A percentile compares a stretch with the other conserved stretches of the same genome.
phyloP scores from a whole-genome alignment of 2,888 invertebrate species.

The Epirrita christyi region DNA sequence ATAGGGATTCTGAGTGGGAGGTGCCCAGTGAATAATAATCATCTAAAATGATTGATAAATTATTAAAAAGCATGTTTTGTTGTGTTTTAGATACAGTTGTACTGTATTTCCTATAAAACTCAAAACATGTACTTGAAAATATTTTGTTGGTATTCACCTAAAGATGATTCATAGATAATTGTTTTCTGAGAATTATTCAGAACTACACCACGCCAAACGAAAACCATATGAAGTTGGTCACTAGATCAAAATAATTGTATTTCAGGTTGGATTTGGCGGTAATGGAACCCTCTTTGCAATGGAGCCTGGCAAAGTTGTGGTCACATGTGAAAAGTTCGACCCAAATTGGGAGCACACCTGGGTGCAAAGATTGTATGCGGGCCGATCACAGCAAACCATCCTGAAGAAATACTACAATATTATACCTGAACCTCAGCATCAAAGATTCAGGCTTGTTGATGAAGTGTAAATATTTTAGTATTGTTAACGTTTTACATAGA shows the following conservation, averaged over 20 bases:
- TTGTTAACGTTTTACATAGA: conserved; percentile 5
- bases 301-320: conserved; percentile 90
- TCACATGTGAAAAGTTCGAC: conserved; percentile 93
- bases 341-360: conserved; percentile 92
- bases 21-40: too few species aligned
- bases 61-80: too few species aligned
- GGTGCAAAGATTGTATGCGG: conserved; percentile 87
- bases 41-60: too few species aligned
- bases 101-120: too few species aligned
- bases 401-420: conserved; percentile 95
- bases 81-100: too few species aligned
- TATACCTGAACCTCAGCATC: conserved; percentile 90
- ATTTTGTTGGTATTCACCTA: too few species aligned
- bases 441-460: conserved; percentile 91
- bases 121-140: too few species aligned
- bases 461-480: conserved; percentile 80
- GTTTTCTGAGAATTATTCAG: too few species aligned
- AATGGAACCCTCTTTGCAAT: conserved; percentile 93
- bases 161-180: too few species aligned
- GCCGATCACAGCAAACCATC: conserved; percentile 87
- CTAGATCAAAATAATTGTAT: neutral
- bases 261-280: conserved; percentile 92
- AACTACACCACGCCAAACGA: too few species aligned
- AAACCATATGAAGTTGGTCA: too few species aligned
- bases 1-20: too few species aligned